Conservation (phyloP, 2,113 vertebrate genomes). For the Apaloderma vittatum region DNA sequence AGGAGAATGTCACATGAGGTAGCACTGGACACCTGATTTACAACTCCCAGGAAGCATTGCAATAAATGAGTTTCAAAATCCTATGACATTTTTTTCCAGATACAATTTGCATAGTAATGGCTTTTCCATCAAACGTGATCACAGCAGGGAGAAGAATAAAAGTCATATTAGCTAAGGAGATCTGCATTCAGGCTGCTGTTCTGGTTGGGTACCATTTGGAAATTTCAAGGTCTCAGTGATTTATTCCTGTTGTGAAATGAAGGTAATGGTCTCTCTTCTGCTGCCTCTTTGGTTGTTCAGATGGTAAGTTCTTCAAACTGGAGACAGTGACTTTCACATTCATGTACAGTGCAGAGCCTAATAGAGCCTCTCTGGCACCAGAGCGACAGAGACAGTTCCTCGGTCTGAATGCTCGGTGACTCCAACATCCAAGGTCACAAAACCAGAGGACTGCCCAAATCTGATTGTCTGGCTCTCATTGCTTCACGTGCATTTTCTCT, state of each 20-base stretch:
- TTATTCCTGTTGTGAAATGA: neutral
- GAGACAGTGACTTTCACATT: neutral
- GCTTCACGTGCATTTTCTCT: neutral
- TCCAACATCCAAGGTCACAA: neutral
- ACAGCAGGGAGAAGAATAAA: neutral
- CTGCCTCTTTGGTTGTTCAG: neutral
- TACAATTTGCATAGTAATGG: neutral
- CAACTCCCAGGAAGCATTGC: neutral
- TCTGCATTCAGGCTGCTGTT: neutral
- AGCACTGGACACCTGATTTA: neutral
- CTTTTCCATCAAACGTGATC: neutral
- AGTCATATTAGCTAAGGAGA: neutral
- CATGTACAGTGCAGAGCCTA: neutral
- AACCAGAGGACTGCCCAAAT: neutral
- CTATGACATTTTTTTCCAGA: neutral
- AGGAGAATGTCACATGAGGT: neutral
- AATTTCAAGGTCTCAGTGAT: neutral
- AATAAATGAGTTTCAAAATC: neutral
- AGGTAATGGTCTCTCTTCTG: neutral
- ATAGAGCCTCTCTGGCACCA: neutral
- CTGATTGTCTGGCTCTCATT: neutral
- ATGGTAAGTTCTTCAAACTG: neutral
- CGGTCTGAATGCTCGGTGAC: neutral
- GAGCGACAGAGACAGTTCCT: fast-evolving
- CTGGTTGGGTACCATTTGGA: neutral